A percentile compares a stretch with the other conserved stretches of the same genome.
phyloP scores from a whole-genome alignment of 2,113 vertebrate genomes.

The Rallus limicola region DNA sequence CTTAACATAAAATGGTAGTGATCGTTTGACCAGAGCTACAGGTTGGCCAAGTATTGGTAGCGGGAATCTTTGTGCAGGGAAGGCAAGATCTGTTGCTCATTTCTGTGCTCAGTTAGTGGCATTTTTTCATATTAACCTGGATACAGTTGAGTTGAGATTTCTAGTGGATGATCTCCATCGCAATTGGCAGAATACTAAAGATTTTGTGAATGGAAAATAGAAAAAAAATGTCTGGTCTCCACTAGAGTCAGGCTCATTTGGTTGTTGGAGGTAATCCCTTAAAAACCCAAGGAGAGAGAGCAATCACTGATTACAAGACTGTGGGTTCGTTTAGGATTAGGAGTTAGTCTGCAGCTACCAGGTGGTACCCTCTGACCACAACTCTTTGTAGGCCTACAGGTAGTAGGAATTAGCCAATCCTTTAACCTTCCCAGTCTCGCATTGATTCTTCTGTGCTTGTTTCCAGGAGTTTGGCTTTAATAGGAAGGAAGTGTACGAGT shows the following conservation, averaged over 20 bases:
- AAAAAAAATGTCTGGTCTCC: neutral
- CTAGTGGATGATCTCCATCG: neutral
- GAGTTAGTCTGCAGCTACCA: neutral
- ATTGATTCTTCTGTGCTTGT: conserved; percentile 40
- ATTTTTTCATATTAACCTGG: neutral
- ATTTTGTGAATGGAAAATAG: neutral
- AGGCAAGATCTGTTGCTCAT: neutral
- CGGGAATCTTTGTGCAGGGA: neutral
- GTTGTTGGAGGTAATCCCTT: neutral
- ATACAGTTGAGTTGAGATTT: neutral
- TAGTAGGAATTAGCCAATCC: neutral
- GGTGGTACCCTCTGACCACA: neutral
- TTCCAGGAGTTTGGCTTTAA: conserved; percentile 47
- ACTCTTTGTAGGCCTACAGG: rapidly evolving
- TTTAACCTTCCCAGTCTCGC: neutral
- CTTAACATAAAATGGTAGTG: neutral
- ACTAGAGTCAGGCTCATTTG: neutral
- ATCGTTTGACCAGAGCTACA: neutral
- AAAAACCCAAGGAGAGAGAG: neutral
- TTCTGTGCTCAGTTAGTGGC: neutral
- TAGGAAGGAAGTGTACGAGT: neutral
- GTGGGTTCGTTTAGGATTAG: neutral
- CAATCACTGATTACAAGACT: neutral
- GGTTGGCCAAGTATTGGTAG: neutral
- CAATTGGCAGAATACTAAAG: neutral